Evolutionary conservation across 2,113 vertebrate genomes (phyloP).

Genomic region (Antechinus flavipes): DNA sequence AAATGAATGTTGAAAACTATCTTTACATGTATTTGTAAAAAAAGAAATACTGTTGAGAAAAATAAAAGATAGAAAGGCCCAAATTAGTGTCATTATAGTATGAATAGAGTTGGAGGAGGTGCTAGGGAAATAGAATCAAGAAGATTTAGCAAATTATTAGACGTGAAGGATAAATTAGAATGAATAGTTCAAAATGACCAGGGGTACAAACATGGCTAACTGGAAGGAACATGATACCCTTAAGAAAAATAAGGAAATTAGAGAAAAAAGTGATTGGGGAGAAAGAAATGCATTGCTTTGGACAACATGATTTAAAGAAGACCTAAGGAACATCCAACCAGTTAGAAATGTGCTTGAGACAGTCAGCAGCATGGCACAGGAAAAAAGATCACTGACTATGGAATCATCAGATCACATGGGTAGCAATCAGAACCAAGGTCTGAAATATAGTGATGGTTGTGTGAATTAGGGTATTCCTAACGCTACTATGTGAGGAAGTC

Average conservation of each 20-base stretch:
- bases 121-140: neutral
- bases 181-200: neutral
- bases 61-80: neutral
- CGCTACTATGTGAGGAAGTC: neutral
- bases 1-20: too few species aligned
- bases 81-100: neutral
- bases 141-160: neutral
- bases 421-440: neutral
- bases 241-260: neutral
- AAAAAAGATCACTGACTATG: neutral
- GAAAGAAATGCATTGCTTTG: neutral
- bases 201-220: neutral
- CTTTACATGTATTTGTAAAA: too few species aligned
- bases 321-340: neutral
- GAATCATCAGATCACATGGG: neutral
- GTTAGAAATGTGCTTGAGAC: neutral
- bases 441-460: too few species aligned
- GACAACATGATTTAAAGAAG: neutral
- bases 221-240: neutral
- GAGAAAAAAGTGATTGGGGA: neutral
- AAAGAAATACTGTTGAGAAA: too few species aligned
- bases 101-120: neutral
- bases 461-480: neutral
- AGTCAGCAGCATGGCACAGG: neutral
- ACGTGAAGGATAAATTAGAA: neutral